Evolutionary conservation across 2,113 vertebrate genomes (phyloP).

Genomic region (Vimba vimba): DNA sequence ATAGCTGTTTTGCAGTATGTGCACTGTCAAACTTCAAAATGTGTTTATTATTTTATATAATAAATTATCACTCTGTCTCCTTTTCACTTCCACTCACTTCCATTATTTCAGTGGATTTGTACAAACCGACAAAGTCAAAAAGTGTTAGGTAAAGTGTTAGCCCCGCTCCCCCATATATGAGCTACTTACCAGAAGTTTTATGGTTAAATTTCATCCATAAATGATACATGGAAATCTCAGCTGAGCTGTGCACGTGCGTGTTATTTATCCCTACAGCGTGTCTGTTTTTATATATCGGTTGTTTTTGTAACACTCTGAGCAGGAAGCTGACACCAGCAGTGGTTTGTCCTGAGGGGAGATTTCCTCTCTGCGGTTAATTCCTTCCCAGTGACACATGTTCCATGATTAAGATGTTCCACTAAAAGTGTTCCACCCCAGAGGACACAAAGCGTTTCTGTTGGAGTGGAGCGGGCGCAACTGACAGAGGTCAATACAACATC

Average conservation of each 20-base stretch:
- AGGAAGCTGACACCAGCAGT: conserved; percentile 55
- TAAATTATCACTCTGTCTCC: too few species aligned
- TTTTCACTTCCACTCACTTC: too few species aligned
- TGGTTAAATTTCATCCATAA: conserved; percentile 67
- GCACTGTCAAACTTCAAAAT: too few species aligned
- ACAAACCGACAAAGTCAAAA: too few species aligned
- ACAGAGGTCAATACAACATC: conserved; percentile 37
- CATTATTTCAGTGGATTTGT: too few species aligned
- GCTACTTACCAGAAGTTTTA: conserved; percentile 55
- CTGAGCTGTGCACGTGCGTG: conserved; percentile 47
- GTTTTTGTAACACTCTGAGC: conserved; percentile 53
- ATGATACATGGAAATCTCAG: conserved; percentile 65
- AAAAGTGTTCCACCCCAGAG: conserved; percentile 39
- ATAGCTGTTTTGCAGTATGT: too few species aligned
- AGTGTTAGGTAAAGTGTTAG: too few species aligned
- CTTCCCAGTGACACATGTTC: conserved; percentile 57
- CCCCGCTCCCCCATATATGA: not conserved
- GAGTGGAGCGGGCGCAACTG: not conserved
- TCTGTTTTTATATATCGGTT: conserved; percentile 56
- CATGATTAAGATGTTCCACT: conserved; percentile 50
- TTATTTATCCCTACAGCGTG: conserved; percentile 67
- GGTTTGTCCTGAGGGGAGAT: conserved; percentile 59
- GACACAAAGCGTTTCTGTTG: conserved; percentile 32
- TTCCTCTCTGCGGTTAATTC: conserved; percentile 63
- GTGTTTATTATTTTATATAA: too few species aligned